phyloP scores from a whole-genome alignment of 1,140 invertebrate genomes.

The Drosophila orosa region DNA sequence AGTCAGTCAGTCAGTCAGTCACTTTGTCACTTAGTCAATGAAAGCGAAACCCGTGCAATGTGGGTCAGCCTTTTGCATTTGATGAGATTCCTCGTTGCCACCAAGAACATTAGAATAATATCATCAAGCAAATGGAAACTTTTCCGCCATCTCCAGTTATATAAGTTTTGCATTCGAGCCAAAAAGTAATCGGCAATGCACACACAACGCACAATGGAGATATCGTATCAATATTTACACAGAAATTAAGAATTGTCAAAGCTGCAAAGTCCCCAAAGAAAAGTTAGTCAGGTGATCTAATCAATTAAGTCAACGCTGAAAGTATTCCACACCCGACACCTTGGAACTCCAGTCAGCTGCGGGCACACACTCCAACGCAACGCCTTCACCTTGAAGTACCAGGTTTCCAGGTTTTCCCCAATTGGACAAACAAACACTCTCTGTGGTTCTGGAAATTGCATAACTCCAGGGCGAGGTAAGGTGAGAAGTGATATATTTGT shows the following conservation, averaged over 20 bases:
- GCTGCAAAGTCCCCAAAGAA: constrained; percentile 22
- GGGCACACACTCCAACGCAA: constrained; percentile 3
- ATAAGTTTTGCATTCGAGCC: constrained; percentile 30
- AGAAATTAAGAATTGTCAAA: constrained; percentile 69
- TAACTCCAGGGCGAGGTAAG: constrained; percentile 49
- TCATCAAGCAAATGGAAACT: neutral
- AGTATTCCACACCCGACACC: constrained; percentile 11
- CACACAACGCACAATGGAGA: constrained; percentile 11
- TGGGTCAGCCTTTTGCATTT: constrained; percentile 52
- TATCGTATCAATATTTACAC: constrained; percentile 69
- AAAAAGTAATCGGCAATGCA: constrained; percentile 49
- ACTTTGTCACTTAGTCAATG: constrained; percentile 53
- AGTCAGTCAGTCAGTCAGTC: constrained; percentile 12
- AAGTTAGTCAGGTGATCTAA: constrained; percentile 69
- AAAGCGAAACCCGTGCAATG: constrained; percentile 64
- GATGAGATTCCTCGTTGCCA: constrained; percentile 3
- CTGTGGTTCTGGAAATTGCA: constrained; percentile 49
- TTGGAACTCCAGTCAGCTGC: constrained; percentile 16
- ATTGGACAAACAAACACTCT: constrained; percentile 38
- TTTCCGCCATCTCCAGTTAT: constrained; percentile 11
- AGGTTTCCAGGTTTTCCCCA: constrained; percentile 27
- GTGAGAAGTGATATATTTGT: constrained; percentile 65
- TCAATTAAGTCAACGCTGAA: constrained; percentile 55
- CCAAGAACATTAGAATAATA: neutral
- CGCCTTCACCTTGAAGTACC: constrained; percentile 42